Conservation (phyloP, 1,140 invertebrate genomes). For the Octopus sinensis region DNA sequence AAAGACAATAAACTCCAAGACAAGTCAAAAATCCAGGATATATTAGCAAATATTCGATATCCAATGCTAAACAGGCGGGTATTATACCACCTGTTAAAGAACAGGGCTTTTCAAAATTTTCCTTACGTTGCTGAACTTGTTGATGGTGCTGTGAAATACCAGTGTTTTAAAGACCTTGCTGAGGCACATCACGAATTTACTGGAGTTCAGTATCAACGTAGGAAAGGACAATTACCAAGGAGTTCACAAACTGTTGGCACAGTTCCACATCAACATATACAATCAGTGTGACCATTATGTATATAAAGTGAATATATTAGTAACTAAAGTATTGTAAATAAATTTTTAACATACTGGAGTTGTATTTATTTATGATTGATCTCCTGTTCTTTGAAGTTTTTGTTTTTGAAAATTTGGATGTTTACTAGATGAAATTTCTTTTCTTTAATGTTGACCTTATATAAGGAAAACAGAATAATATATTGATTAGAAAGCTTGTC, state of each 20-base stretch:
- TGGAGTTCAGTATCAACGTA: constrained; percentile 39
- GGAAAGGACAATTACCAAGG: not conserved
- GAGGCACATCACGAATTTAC: constrained; percentile 47
- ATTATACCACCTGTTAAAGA: constrained; percentile 50
- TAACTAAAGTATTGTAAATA: too few species aligned
- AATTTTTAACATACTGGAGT: too few species aligned
- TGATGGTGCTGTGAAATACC: constrained; percentile 45
- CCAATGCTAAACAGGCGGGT: constrained; percentile 45
- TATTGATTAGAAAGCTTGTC: too few species aligned
- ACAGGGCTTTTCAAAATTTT: constrained; percentile 51
- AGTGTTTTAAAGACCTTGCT: constrained; percentile 50
- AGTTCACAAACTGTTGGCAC: not conserved
- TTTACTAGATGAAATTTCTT: too few species aligned
- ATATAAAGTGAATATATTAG: too few species aligned
- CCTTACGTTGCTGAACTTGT: constrained; percentile 46
- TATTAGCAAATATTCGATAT: constrained; percentile 49
- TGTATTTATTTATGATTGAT: too few species aligned
- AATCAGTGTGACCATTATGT: not conserved
- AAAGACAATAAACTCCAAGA: constrained; percentile 48
- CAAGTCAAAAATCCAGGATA: constrained; percentile 48
- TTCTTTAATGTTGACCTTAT: too few species aligned
- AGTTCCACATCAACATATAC: not conserved
- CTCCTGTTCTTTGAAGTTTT: too few species aligned
- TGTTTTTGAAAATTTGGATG: too few species aligned
- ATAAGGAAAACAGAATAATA: too few species aligned